Conservation (phyloP, 64 coral and sea anemone species). For the Porites australiensis region DNA sequence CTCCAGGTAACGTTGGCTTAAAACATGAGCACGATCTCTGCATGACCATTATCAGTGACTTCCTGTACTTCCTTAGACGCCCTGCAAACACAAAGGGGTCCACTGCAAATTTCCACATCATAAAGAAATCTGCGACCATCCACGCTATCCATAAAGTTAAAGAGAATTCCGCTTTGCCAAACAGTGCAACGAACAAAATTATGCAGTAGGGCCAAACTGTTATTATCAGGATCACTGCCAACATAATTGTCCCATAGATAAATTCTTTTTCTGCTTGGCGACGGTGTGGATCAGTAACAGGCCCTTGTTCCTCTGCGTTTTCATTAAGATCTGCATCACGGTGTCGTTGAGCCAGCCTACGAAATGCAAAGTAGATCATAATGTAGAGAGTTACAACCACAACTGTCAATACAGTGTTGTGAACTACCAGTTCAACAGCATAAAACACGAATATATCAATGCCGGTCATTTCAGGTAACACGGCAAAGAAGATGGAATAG, state of each 20-base stretch:
- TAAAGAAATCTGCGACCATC: conserved; percentile 23
- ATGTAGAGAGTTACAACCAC: conserved; percentile 70
- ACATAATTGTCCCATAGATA: conserved; percentile 38
- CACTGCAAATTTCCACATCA: conserved; percentile 41
- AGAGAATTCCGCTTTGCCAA: background rate
- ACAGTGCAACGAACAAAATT: background rate
- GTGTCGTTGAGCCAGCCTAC: conserved; percentile 22
- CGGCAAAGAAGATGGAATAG: conserved; percentile 86
- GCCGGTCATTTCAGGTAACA: conserved; percentile 83
- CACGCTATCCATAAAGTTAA: background rate
- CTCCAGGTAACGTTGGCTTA: background rate
- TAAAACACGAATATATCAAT: conserved; percentile 17
- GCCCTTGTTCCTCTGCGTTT: background rate
- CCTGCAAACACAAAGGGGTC: conserved; percentile 75
- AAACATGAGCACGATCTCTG: background rate
- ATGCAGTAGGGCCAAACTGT: conserved; percentile 58
- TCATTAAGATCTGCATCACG: conserved; percentile 27
- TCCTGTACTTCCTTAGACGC: conserved; percentile 65
- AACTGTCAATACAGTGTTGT: conserved; percentile 66
- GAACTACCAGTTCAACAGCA: conserved; percentile 64
- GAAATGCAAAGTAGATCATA: conserved; percentile 62
- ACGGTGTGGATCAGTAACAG: background rate
- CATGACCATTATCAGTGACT: conserved; percentile 24
- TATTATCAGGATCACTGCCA: conserved; percentile 43
- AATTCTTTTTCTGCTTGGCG: conserved; percentile 70